Conservation (phyloP, 2,888 invertebrate species). For the Morpho deidamia region DNA sequence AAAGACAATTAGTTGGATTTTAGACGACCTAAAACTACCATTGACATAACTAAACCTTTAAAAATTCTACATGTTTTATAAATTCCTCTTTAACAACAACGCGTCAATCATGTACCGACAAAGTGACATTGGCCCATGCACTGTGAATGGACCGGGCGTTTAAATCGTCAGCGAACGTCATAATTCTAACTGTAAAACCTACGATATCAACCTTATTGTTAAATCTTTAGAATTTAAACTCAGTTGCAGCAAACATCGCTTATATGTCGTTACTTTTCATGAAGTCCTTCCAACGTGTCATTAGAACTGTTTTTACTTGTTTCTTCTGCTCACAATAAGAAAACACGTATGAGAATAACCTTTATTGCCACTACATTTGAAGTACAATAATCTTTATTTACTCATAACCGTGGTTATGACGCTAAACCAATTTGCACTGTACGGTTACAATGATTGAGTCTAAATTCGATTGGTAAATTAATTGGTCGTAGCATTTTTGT, state of each 20-base stretch:
- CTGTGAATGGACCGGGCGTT: slow-evolving; percentile 24
- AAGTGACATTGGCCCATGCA: slow-evolving; percentile 37
- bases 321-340: slow-evolving; percentile 26
- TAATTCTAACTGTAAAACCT: slow-evolving; percentile 17
- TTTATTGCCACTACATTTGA: slow-evolving; percentile 33
- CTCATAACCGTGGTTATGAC: not conserved
- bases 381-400: slow-evolving; percentile 29
- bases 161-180: slow-evolving; percentile 29
- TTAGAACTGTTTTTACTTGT: slow-evolving; percentile 30
- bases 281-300: slow-evolving; percentile 24
- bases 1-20: no score
- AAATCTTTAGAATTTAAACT: slow-evolving; percentile 8
- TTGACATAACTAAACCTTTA: slow-evolving; percentile 1
- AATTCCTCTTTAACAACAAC: slow-evolving; percentile 7
- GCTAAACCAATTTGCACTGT: slow-evolving; percentile 9
- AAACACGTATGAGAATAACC: slow-evolving; percentile 33
- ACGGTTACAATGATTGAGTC: slow-evolving; percentile 1
- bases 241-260: slow-evolving; percentile 3
- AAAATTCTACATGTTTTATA: slow-evolving; percentile 8
- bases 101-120: slow-evolving; percentile 29
- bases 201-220: slow-evolving; percentile 7
- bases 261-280: slow-evolving; percentile 5
- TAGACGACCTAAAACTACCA: no score
- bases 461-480: not conserved
- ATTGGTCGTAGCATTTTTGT: slow-evolving; percentile 3